Base-by-base conservation (phyloP, 2,888 invertebrate genomes). In the Rhodophaea formosa region DNA sequence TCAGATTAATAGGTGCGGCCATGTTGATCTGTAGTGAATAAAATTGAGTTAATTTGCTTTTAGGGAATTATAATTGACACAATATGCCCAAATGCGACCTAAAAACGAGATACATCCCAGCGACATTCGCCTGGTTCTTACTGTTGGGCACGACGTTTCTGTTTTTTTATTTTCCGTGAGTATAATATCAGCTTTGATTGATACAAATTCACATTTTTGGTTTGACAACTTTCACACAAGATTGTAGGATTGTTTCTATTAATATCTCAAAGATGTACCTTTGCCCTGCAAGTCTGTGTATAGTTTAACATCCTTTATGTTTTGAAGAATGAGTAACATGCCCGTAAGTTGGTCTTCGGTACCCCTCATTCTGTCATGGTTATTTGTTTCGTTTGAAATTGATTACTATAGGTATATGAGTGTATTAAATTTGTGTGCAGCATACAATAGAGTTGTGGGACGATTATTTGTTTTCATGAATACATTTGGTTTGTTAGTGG, bases 151-250 rank as follows among this genome's bases (percentile, higher is more conserved):
- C 98, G 75, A 98, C 98, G 74, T 95, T 96, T 82, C 93, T 97
- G 79, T 99, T 98, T 94, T 99, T 98, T 94, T 97, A 96, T 92
- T 98, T 96, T 92, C 98, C 98, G 98, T 99, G 93, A 98, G 98
- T 97, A 91, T 85, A n/a, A 84, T 78, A 83, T 75, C 78, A 77
- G 80, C 80, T 77, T 82, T 78, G 75, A 81, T 78, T 72, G 71
- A 70, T 82, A 75, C 78, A 80, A 81, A 82, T 82, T 84, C 69
- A 74, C 66, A 82, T 79, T 83, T 85, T 86, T 78, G 77, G 75
- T 84, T 84, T 88, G 86, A 84, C 88, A 88, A 90, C 90, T 90
- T 91, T 90, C 89, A 87, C 88, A 80, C 74, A 74, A 78, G 79
- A 82, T 84, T 80, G 73, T 82, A 79, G 79, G 80, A 79, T 80